Base-by-base conservation (phyloP, 2,113 vertebrate species). In the Nymphicus hollandicus region DNA sequence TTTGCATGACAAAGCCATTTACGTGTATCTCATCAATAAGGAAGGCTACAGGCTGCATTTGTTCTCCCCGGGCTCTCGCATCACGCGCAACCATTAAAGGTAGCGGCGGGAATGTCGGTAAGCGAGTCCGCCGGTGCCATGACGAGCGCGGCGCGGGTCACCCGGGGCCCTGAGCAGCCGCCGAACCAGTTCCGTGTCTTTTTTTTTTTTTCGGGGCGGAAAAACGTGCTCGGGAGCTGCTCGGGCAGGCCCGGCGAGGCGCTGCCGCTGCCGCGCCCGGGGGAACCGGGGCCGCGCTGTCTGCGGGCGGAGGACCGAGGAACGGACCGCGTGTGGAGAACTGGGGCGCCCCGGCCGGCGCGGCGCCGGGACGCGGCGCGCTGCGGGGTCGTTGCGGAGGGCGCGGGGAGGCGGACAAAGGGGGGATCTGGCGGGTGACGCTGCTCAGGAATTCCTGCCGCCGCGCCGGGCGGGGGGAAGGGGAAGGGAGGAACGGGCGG, bases 1-100 rank as follows among this genome's bases (percentile, higher is more conserved):
- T 96, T 96, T 93, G 95, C 94, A 95, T 96, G 95, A 96, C 94
- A 96, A 94, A 96, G 94, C 92, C 90, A 44, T 96, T 91, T 91
- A 63, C 49, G 82, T 22, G 86, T 17, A 31, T 11, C 82, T 88
- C 82, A 27, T 85, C 91, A 35, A 6, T 33, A 44, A 73, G 74
- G 70, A 13, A 17, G 86, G 89, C 89, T 47, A 11, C 55, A 3
- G 86, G 13, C 86, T 85, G 82, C 91, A 47, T 88, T 73, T 73
- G 31, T 15, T 8, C 65, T 53, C 8, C 63, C 16, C 15, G 7
- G 11, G 27, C 53, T 68, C 68, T 22, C 2, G 39, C 28, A 39
- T 69, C 68, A n/a, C 17, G 29, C 29, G 49, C 77, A 10, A 16
- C 53, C 73, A 20, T 35, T 27, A 14, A 31, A 41, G 64, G n/a